Conservation (phyloP, 2,113 vertebrate genomes). For the Salvator merianae region DNA sequence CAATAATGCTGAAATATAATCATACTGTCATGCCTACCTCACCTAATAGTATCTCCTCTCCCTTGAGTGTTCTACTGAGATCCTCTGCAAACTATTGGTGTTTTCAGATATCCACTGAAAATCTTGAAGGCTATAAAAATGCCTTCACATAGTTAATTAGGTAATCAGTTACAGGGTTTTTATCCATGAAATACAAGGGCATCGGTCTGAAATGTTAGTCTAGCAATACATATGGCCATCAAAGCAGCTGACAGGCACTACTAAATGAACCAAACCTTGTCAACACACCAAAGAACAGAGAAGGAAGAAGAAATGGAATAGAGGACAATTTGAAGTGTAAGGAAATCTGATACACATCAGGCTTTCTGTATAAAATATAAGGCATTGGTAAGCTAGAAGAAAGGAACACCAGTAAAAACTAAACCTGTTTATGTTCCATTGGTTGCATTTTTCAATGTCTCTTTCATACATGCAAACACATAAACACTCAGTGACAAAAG, state of each 20-base stretch:
- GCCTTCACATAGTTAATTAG: slow-evolving; percentile 5
- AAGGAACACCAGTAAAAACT: not conserved
- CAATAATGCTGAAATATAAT: slow-evolving; percentile 32
- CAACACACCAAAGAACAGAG: slow-evolving; percentile 27
- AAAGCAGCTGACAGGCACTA: not conserved
- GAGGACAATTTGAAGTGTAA: slow-evolving; percentile 36
- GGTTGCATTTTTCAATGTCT: no score
- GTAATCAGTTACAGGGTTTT: not conserved
- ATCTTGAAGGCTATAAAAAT: slow-evolving; percentile 21
- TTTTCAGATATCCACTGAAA: slow-evolving; percentile 41
- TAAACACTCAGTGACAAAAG: not conserved
- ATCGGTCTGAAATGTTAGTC: slow-evolving; percentile 35
- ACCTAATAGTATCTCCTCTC: not conserved
- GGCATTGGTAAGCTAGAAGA: not conserved
- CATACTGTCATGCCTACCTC: not conserved
- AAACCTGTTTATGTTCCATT: not conserved
- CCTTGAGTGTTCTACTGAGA: not conserved
- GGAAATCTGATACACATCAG: slow-evolving; percentile 30
- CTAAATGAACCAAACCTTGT: not conserved
- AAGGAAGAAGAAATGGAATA: slow-evolving; percentile 27
- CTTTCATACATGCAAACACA: not conserved
- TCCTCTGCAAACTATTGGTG: slow-evolving; percentile 33
- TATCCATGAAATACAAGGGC: not conserved
- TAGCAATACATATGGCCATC: not conserved
- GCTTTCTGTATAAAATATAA: slow-evolving; percentile 30